Conservation (phyloP, 2,113 vertebrate species). For the Tautogolabrus adspersus region DNA sequence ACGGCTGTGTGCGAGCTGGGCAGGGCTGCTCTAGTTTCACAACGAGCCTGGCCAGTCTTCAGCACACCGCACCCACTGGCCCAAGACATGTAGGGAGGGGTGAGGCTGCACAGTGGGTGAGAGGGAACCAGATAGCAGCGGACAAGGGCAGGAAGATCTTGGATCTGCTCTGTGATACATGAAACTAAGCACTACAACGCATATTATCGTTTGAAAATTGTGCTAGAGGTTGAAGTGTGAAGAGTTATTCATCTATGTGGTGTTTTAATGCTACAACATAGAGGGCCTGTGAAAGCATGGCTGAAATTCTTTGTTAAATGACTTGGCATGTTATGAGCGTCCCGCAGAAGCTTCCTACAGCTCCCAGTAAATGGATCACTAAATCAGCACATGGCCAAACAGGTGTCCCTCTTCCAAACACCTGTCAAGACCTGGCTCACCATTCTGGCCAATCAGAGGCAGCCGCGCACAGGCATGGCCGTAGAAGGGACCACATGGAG, state of each 20-base stretch:
- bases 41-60: slow-evolving; percentile 71
- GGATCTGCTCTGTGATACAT: slow-evolving; percentile 33
- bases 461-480: slow-evolving; percentile 75
- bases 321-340: slow-evolving; percentile 80
- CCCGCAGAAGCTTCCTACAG: slow-evolving; percentile 79
- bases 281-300: slow-evolving; percentile 67
- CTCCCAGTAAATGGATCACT: slow-evolving; percentile 84
- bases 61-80: slow-evolving; percentile 69
- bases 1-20: slow-evolving; percentile 67
- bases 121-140: slow-evolving; percentile 59
- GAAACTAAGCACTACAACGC: slow-evolving; percentile 25
- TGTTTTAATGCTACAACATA: slow-evolving; percentile 56
- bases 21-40: slow-evolving; percentile 76
- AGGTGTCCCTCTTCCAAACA: slow-evolving; percentile 85
- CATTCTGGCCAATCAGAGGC: slow-evolving; percentile 80
- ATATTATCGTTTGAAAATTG: slow-evolving; percentile 25
- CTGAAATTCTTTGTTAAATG: slow-evolving; percentile 85
- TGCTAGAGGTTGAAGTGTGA: neutral
- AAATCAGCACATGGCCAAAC: slow-evolving; percentile 86
- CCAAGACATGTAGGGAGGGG: slow-evolving; percentile 71
- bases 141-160: slow-evolving; percentile 45
- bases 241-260: slow-evolving; percentile 25
- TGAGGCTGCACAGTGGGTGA: slow-evolving; percentile 45
- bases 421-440: slow-evolving; percentile 78
- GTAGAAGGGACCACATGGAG: slow-evolving; percentile 84